Evolutionary conservation across 2,113 vertebrate species (phyloP), one percentile per base, ranked within the genome.

Genomic region (Orcinus orca): DNA sequence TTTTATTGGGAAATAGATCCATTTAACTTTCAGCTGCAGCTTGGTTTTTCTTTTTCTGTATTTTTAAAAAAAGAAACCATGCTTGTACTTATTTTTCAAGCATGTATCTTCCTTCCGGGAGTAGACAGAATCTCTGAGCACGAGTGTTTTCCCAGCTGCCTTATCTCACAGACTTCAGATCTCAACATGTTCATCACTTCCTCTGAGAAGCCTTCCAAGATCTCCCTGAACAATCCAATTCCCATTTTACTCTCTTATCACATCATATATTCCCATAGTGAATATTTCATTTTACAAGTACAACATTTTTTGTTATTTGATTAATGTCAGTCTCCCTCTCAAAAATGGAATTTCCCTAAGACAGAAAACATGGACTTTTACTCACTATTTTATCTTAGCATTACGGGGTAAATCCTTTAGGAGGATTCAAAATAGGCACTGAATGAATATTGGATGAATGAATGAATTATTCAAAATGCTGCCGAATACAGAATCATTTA

Each of bases 401-500:
- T 83, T 80, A 71, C 62, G 18, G n/a, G 26, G 63, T 95, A 90
- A 89, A 76, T 87, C 29, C 71, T 53, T 53, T 53, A 53, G 41
- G 11, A 88, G 29, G 8, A 96, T 95, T 87, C 60, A 90, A 87
- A 96, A 96, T 8, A 94, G 21, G 4, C 8, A 58, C 47, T 81
- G 81, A 81, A 85, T 96, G 58, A 90, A 88, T 93, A 94, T 87
- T 90, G 53, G 55, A 84, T 92, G 47, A 68, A 62, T 81, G 20
- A 92, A 90, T 84, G 20, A 96, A 94, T 93, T 65, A 94, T 95
- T 95, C 26, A 97, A 93, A 87, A 95, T 67, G 23, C 21, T 21
- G 3, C 33, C 63, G 26, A 87, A 44, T 68, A 73, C 2, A 76
- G 10, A 92, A 90, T 74, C 29, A 96, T 80, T 87, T 91, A 74